Conservation (phyloP, 2,113 vertebrate genomes). For the Neoarius graeffei region DNA sequence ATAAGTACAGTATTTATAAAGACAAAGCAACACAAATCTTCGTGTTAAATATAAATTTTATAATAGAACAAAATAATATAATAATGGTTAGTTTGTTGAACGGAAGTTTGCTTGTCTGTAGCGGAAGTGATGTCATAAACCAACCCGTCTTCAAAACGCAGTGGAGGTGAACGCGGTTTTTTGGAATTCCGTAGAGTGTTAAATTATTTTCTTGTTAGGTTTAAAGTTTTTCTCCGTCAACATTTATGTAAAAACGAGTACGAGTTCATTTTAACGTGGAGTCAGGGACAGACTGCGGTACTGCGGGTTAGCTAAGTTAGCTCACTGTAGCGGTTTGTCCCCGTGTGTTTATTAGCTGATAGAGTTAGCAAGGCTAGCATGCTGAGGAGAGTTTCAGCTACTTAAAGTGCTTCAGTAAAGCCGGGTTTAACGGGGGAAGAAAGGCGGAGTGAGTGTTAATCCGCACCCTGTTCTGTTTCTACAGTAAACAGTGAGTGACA, state of each 20-base stretch:
- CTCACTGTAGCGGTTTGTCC: neutral
- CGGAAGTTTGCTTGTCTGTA: neutral
- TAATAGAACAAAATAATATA: neutral
- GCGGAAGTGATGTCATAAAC: conserved; percentile 23
- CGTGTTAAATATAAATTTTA: neutral
- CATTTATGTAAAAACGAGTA: neutral
- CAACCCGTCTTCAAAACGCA: neutral
- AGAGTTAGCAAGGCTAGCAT: neutral
- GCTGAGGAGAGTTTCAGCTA: neutral
- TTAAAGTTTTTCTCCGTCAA: neutral
- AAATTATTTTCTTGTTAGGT: rapidly evolving
- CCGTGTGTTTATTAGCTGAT: neutral
- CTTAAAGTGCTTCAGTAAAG: too few species aligned
- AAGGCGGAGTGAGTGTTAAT: neutral
- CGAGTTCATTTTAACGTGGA: neutral
- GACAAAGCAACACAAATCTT: neutral
- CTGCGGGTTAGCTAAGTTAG: neutral
- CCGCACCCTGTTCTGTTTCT: neutral
- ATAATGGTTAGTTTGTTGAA: neutral
- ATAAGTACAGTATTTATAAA: too few species aligned
- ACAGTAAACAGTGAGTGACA: neutral
- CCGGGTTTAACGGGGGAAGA: neutral
- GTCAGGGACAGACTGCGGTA: neutral
- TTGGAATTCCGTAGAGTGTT: conserved; percentile 3
- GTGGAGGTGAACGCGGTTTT: conserved; percentile 52